Conservation (phyloP, 2,797 vertebrate genomes). For the Oreochromis grahami region DNA sequence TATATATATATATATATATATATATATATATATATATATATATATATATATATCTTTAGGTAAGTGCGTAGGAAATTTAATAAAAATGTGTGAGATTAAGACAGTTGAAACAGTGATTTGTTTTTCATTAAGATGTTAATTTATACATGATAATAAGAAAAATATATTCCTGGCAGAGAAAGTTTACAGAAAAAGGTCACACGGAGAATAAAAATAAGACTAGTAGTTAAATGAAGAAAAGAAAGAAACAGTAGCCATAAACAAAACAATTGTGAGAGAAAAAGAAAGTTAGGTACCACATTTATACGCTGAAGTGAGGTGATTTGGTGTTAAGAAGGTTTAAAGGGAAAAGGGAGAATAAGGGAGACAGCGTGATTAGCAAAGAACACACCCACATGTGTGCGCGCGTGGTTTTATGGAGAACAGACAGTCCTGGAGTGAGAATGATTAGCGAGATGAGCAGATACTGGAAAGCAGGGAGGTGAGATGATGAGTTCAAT, state of each 20-base stretch:
- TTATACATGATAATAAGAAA: not conserved
- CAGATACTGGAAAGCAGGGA: not conserved
- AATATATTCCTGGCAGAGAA: not conserved
- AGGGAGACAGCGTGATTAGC: not conserved
- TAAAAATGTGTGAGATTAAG: not conserved
- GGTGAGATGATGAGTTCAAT: slow-evolving; percentile 31
- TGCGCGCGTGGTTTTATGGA: not conserved
- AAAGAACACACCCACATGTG: not conserved
- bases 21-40: not conserved
- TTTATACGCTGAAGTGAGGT: not conserved
- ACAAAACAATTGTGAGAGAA: not conserved
- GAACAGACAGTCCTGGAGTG: slow-evolving; percentile 7
- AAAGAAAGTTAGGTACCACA: not conserved
- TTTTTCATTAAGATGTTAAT: not conserved
- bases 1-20: not conserved
- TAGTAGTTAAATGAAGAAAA: not conserved
- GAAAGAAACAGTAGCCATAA: not conserved
- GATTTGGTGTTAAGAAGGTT: not conserved
- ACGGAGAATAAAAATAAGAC: not conserved
- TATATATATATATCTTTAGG: not conserved
- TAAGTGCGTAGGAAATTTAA: not conserved
- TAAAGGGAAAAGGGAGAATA: not conserved
- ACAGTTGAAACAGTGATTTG: not conserved
- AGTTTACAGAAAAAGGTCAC: not conserved
- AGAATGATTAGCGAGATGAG: slow-evolving; percentile 29